A percentile compares a stretch with the other conserved stretches of the same genome.
These are phyloP conservation scores for Calycopis cecrops DNA, from an alignment of 1,140 invertebrate genomes.

Conservation along the genomic window DNA sequence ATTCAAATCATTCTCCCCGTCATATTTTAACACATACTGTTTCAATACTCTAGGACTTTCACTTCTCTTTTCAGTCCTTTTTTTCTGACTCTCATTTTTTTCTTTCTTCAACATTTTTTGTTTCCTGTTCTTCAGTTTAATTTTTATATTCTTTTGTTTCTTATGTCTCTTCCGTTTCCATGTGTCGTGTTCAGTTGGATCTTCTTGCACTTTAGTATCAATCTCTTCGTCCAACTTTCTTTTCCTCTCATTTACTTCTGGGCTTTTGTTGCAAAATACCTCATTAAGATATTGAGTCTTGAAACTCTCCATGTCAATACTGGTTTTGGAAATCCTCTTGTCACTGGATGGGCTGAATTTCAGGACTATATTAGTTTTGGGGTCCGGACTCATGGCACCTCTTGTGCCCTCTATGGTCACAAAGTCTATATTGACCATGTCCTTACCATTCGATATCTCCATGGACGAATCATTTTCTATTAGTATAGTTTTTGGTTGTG, in stretches of 20 bases:
- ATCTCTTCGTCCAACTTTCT: constrained; percentile 3
- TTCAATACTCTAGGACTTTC: constrained; percentile 29
- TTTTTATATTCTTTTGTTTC: constrained; percentile 34
- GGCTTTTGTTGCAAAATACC: no score
- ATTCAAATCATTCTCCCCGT: constrained; percentile 14
- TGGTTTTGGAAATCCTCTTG: constrained; percentile 28
- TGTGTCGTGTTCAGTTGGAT: neutral
- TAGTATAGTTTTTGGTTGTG: neutral
- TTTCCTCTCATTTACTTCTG: neutral
- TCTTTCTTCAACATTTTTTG: constrained; percentile 32
- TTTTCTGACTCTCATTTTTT: constrained; percentile 1
- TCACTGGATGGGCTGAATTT: constrained; percentile 45
- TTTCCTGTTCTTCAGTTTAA: constrained; percentile 32
- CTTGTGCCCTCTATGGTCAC: constrained; percentile 27
- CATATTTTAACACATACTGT: constrained; percentile 44
- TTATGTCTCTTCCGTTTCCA: constrained; percentile 14
- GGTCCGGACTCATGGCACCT: constrained; percentile 14
- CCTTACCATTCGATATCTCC: constrained; percentile 46
- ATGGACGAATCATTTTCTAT: constrained; percentile 19
- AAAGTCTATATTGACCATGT: constrained; percentile 40
- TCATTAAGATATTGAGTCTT: constrained; percentile 54
- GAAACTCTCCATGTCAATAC: constrained; percentile 46
- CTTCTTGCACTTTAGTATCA: neutral
- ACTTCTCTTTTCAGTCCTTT: constrained; percentile 15
- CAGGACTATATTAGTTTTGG: constrained; percentile 32